Evolutionary conservation across 2,113 vertebrate genomes (phyloP), one percentile per base, ranked within the genome.

Genomic region (Egretta garzetta): DNA sequence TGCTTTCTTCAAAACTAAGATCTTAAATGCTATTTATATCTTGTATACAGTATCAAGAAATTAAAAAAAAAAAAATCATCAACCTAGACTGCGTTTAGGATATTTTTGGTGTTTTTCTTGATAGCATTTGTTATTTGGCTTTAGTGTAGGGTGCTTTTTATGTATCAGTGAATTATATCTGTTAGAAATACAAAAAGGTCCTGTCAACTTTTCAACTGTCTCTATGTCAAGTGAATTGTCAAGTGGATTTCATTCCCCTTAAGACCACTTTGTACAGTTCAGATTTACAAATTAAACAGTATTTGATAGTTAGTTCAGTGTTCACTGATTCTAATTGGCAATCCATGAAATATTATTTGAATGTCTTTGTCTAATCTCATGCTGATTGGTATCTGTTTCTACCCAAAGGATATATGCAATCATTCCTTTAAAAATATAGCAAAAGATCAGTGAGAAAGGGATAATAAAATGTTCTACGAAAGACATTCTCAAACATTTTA

Each of bases 281-380:
- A 93, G 74, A 52, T 88, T 88, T 88, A 90, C 27, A 86, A 70
- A 73, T 66, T 62, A 81, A 64, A 53, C 32, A 79, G 64, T 68
- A 74, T 76, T 88, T 91, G 35, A 35, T 77, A 80, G 32, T 91
- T 86, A 52, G n/a, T 63, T 59, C 23, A 79, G 15, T 3, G 6
- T 56, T 86, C 14, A n/a, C 45, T 92, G 58, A 88, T 86, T 91
- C 32, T 90, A 88, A 73, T 8, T 84, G 45, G 28, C 32, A 84
- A 27, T n/a, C 71, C 32, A 72, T 75, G 30, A 81, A 88, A 72
- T 62, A 32, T 35, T 90, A 24, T 88, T 95, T 67, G 27, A 87
- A 59, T 56, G 13, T 73, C 19, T 86, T 80, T 63, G 8, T 63
- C 49, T 80, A 68, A 81, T 60, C 28, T 30, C 43, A 56, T 24